Evolutionary conservation across 30 jellyfish, hydroid and myxozoan genomes (phyloP).

Genomic region (Haliclystus octoradiatus): DNA sequence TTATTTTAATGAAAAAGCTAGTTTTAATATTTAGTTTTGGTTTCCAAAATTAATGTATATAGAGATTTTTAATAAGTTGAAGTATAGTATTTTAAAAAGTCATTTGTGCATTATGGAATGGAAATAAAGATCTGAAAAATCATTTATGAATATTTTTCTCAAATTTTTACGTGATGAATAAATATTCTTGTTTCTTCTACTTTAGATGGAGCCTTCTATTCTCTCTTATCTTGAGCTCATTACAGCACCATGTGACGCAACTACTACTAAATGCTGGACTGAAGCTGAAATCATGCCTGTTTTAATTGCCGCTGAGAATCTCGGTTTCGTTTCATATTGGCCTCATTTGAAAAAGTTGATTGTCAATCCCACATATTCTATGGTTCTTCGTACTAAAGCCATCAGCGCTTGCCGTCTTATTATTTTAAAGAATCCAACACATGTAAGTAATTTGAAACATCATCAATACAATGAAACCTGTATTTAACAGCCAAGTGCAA

Average conservation of each 20-base stretch:
- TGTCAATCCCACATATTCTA: neutral
- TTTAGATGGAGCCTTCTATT: neutral
- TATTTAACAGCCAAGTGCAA: no score
- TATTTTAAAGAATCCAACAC: neutral
- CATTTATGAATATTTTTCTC: no score
- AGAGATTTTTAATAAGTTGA: no score
- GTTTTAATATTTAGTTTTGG: no score
- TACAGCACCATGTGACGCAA: neutral
- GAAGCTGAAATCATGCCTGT: neutral
- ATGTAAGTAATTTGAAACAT: neutral
- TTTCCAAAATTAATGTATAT: no score
- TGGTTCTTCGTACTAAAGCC: neutral
- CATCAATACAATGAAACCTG: neutral
- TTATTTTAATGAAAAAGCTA: no score
- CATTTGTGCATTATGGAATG: no score
- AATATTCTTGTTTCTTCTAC: neutral
- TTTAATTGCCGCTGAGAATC: neutral
- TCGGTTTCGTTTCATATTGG: conserved; percentile 10
- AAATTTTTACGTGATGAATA: no score
- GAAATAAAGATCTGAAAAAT: no score
- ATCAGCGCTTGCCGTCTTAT: neutral
- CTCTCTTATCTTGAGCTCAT: neutral
- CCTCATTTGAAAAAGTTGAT: neutral
- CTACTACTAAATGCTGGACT: neutral
- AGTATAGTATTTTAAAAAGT: no score